Percentiles rank a stretch among this genome's conserved stretches.
phyloP scores from a whole-genome alignment of 1,140 invertebrate species.

The Caerostris darwini region DNA sequence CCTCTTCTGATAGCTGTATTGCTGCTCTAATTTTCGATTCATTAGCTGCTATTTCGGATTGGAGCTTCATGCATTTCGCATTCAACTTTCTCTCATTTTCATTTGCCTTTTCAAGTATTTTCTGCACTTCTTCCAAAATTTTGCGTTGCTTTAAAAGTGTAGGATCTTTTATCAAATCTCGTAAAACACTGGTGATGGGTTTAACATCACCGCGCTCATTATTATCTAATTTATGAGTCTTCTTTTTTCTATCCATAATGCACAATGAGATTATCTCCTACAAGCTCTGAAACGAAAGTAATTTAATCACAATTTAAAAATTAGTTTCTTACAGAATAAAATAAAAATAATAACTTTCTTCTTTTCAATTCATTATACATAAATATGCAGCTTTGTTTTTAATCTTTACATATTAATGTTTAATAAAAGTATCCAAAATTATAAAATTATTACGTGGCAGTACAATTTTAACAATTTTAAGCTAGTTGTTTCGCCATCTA shows the following conservation, averaged over 20 bases:
- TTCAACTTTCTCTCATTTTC: constrained; percentile 38
- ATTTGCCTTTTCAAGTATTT: background rate
- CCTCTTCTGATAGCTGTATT: constrained; percentile 47
- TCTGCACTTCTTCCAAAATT: constrained; percentile 35
- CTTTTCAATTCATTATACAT: too few species aligned
- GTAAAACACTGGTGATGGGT: background rate
- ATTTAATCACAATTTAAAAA: background rate
- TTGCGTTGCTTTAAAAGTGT: constrained; percentile 32
- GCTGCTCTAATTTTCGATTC: constrained; percentile 43
- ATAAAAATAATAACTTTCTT: too few species aligned
- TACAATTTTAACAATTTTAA: too few species aligned
- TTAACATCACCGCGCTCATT: background rate
- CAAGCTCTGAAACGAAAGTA: background rate
- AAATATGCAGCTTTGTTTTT: too few species aligned
- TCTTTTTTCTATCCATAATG: background rate
- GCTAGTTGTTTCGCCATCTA: too few species aligned
- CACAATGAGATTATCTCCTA: background rate
- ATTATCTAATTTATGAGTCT: background rate
- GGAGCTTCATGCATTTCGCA: background rate
- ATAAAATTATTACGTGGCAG: too few species aligned
- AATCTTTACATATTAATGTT: too few species aligned
- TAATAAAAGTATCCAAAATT: too few species aligned
- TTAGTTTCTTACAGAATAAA: too few species aligned
- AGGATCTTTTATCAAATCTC: constrained; percentile 50
- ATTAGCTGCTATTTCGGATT: constrained; percentile 40